Percentiles rank a stretch among this genome's conserved stretches.
phyloP scores from a whole-genome alignment of 2,888 invertebrate genomes.

The Eupithecia tripunctaria region DNA sequence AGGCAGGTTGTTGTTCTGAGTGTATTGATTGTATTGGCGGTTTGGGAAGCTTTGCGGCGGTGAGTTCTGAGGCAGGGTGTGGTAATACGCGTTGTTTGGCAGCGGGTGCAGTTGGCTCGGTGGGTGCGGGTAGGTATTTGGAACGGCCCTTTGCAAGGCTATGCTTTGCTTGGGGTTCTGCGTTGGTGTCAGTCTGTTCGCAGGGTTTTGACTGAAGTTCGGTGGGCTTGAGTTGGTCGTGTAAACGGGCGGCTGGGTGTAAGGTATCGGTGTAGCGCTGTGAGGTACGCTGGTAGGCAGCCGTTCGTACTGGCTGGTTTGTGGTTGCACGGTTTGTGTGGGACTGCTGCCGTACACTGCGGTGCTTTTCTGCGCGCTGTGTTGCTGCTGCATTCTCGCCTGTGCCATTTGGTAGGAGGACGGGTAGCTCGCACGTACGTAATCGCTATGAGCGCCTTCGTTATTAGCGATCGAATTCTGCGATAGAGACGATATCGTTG shows the following conservation, averaged over 20 bases:
- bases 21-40: conserved; percentile 57
- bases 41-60: conserved; percentile 57
- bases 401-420: conserved; percentile 69
- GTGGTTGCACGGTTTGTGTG: conserved; percentile 57
- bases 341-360: conserved; percentile 68
- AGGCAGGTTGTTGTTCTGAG: conserved; percentile 53
- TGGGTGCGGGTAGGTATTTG: conserved; percentile 72
- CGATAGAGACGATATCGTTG: conserved; percentile 79
- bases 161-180: conserved; percentile 68
- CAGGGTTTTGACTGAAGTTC: conserved; percentile 74
- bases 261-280: conserved; percentile 69
- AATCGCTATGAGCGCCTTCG: conserved; percentile 70
- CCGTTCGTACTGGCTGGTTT: conserved; percentile 70
- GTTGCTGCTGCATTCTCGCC: conserved; percentile 69
- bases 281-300: conserved; percentile 64
- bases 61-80: conserved; percentile 69
- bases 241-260: conserved; percentile 73
- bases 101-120: conserved; percentile 68
- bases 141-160: conserved; percentile 65
- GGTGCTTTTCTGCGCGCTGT: conserved; percentile 66
- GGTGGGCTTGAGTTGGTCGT: conserved; percentile 70
- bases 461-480: conserved; percentile 71
- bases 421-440: conserved; percentile 71
- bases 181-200: conserved; percentile 74
- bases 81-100: conserved; percentile 75